Conservation (phyloP, 2,888 invertebrate genomes). For the Tachystola acroxantha region DNA sequence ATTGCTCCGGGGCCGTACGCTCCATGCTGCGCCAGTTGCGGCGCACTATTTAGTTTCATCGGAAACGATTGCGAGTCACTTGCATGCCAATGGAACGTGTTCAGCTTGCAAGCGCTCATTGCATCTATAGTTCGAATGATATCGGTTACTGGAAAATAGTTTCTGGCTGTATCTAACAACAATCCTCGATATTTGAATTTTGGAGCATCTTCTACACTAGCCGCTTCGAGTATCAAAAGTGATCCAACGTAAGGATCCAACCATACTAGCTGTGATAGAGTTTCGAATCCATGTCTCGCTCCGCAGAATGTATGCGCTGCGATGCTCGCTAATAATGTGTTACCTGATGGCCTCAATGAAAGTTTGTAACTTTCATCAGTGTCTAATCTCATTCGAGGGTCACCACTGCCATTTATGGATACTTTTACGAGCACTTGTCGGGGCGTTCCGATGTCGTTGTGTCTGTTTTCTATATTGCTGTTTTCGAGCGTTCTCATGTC, state of each 20-base stretch:
- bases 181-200: slow-evolving; percentile 88
- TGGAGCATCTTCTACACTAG: slow-evolving; percentile 86
- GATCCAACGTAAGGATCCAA: slow-evolving; percentile 82
- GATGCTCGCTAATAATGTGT: slow-evolving; percentile 78
- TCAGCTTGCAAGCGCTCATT: slow-evolving; percentile 93
- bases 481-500: slow-evolving; percentile 69
- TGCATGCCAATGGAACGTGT: slow-evolving; percentile 96
- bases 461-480: slow-evolving; percentile 27
- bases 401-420: slow-evolving; percentile 69
- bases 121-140: slow-evolving; percentile 88
- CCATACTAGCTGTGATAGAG: slow-evolving; percentile 89
- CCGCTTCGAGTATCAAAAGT: slow-evolving; percentile 81
- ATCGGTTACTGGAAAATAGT: slow-evolving; percentile 87
- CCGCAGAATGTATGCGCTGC: slow-evolving; percentile 85
- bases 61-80: slow-evolving; percentile 97
- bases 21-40: slow-evolving; percentile 89
- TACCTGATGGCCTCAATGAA: slow-evolving; percentile 69
- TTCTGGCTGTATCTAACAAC: slow-evolving; percentile 93
- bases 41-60: slow-evolving; percentile 85
- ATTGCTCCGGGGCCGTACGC: slow-evolving; percentile 89
- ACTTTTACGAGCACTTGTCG: slow-evolving; percentile 71
- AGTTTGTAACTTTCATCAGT: slow-evolving; percentile 88
- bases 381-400: slow-evolving; percentile 79
- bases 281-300: slow-evolving; percentile 87
- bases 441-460: slow-evolving; percentile 45